These are phyloP conservation scores for Caenorhabditis sp. DNA, from an alignment of 2,888 invertebrate species.

Conservation along the genomic window DNA sequence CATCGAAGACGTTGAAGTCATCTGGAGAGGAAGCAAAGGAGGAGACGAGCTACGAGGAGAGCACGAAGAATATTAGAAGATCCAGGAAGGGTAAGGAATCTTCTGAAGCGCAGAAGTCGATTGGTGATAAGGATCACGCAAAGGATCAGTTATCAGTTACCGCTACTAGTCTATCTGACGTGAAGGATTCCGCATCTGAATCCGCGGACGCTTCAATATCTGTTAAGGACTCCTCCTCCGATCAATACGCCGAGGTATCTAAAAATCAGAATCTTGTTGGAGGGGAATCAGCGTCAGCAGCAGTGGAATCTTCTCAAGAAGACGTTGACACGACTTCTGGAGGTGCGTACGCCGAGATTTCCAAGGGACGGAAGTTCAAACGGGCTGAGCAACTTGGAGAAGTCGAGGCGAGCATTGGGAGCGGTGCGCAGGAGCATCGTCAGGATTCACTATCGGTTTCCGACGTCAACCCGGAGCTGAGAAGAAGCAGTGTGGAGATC, in stretches of 20 bases:
- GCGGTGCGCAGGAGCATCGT: not conserved
- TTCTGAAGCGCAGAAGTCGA: not conserved
- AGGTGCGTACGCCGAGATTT: slow-evolving; percentile 30
- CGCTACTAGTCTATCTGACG: not conserved
- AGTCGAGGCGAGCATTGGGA: slow-evolving; percentile 28
- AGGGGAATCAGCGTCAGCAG: slow-evolving; percentile 2
- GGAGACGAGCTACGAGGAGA: slow-evolving; percentile 29
- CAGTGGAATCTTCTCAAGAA: not conserved
- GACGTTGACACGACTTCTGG: not conserved
- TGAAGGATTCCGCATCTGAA: slow-evolving; percentile 1
- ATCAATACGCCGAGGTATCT: slow-evolving; percentile 11
- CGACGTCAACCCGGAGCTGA: slow-evolving; percentile 43
- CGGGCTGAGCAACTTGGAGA: slow-evolving; percentile 44
- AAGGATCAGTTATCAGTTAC: slow-evolving; percentile 15
- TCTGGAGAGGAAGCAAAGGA: slow-evolving; percentile 16
- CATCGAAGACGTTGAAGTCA: not conserved
- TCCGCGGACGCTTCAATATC: not conserved
- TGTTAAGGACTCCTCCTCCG: not conserved
- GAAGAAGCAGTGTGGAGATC: slow-evolving; percentile 46
- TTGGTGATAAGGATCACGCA: slow-evolving; percentile 14
- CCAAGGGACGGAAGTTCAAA: slow-evolving; percentile 49
- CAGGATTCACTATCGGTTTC: slow-evolving; percentile 40
- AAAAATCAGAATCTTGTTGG: not conserved
- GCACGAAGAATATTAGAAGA: slow-evolving; percentile 34
- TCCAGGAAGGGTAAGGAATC: slow-evolving; percentile 20